A percentile compares a stretch with the other conserved stretches of the same genome.
Evolutionary conservation across 2,888 invertebrate genomes (phyloP).

Genomic region (Anoncus sp.): DNA sequence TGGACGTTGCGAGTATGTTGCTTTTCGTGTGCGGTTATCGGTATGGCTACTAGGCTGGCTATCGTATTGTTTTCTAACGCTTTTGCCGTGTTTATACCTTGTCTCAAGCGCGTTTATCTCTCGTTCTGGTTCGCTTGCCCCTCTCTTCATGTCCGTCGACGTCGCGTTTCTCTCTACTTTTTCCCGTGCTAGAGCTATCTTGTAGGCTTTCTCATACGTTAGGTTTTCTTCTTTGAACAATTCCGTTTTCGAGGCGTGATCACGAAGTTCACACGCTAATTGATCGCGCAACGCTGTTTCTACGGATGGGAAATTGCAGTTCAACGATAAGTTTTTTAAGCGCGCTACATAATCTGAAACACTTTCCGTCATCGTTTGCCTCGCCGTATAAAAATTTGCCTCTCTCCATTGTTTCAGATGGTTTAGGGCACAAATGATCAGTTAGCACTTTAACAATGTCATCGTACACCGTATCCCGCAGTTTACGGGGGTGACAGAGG

Average conservation of each 20-base stretch:
- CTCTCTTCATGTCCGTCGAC: constrained; percentile 16
- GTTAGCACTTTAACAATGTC: constrained; percentile 8
- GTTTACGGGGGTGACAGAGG: constrained; percentile 40
- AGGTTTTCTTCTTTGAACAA: constrained; percentile 35
- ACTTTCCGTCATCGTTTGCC: constrained; percentile 71
- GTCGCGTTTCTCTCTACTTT: constrained; percentile 39
- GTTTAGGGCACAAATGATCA: constrained; percentile 41
- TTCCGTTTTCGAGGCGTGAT: constrained; percentile 22
- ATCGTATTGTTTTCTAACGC: not conserved
- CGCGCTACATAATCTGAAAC: constrained; percentile 74
- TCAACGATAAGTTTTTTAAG: constrained; percentile 83
- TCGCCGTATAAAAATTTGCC: constrained; percentile 31
- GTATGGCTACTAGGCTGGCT: not conserved
- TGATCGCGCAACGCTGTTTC: constrained; percentile 36
- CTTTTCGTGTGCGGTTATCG: not conserved
- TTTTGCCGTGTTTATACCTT: not conserved
- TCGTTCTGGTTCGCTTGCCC: not conserved
- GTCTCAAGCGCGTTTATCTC: no score
- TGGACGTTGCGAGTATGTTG: no score
- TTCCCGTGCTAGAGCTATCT: constrained; percentile 39
- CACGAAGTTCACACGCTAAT: constrained; percentile 28
- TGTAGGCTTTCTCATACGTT: constrained; percentile 39
- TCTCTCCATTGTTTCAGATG: constrained; percentile 44
- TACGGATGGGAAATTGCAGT: constrained; percentile 47
- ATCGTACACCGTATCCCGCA: not conserved